Evolutionary conservation across 1,140 invertebrate species (phyloP).

Genomic region (Mylabris phalerata): DNA sequence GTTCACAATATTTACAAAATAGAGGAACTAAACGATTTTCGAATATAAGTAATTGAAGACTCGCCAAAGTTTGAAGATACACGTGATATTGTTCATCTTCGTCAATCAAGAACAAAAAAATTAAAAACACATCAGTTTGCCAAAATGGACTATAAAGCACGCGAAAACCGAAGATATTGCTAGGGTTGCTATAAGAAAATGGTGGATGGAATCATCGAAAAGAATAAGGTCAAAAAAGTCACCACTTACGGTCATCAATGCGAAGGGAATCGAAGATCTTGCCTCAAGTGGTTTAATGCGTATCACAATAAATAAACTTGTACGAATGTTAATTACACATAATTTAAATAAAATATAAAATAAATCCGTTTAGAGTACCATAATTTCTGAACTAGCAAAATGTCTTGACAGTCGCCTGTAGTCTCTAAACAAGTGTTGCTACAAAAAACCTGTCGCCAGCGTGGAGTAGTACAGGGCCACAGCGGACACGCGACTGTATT

Average conservation of each 20-base stretch:
- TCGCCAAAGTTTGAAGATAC: neutral
- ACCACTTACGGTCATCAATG: neutral
- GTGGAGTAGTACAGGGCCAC: no score
- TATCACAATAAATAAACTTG: neutral
- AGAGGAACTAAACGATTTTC: neutral
- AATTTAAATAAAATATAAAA: neutral
- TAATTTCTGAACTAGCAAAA: no score
- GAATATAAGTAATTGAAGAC: slow-evolving; percentile 3
- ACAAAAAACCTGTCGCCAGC: no score
- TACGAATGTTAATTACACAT: neutral
- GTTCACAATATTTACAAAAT: slow-evolving; percentile 24
- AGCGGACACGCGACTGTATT: no score
- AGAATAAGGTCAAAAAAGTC: neutral
- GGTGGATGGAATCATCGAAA: neutral
- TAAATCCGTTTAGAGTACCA: no score
- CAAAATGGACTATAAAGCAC: neutral
- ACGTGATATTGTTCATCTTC: neutral
- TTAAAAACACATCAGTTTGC: neutral
- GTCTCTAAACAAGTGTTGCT: no score
- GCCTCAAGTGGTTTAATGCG: neutral
- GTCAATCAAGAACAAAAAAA: neutral
- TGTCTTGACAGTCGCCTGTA: no score
- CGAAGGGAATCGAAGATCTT: neutral
- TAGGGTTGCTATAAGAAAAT: neutral
- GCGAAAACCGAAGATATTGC: neutral